Base-by-base conservation (phyloP, 2,888 invertebrate genomes). In the Synanthedon formicaeformis region DNA sequence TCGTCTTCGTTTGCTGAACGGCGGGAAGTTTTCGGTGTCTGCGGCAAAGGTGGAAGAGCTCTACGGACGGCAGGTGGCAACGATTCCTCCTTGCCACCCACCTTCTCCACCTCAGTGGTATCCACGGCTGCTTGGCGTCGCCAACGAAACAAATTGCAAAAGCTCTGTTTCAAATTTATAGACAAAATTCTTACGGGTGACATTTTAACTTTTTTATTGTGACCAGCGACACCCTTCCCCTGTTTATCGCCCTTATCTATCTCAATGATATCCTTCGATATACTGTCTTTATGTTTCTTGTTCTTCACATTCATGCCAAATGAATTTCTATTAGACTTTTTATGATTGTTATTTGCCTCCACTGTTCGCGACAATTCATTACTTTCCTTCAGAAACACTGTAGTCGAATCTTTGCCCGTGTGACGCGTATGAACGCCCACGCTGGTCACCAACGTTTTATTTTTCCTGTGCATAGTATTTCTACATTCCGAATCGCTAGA, bases 71-170 rank as follows among this genome's bases (percentile, higher is more conserved):
- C 78, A 16, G 80, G 78, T 40, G 88, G 88, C 41, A 85, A 77
- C 2, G 78, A 70, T 1, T 73, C 49, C 64, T 60, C 58, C 64
- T 76, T 55, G 59, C 75, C 60, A 1, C 67, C 73, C 6, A 70
- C 61, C 51, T 73, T 57, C 73, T 71, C 88, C 5, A 78, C 81
- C 60, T 79, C 61, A 13, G 53, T 53, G 64, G 70, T 59, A 63
- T 84, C 67, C 60, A 69, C 59, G 58, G 75, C 56, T 57, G 71
- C 58, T 41, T 69, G 66, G 49, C 81, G 73, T 49, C 83, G 76
- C 82, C 94, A 93, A 64, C 93, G 91, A 77, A 95, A 95, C 75
- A 95, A 91, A 80, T 94, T 95, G 76, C 95, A 95, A 69, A 96
- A 90, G 51, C 94, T 94, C 73, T 95, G 94, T 77, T 95, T 95